Percentiles rank a stretch among this genome's conserved stretches.
These are phyloP conservation scores for Phalacrocorax pelagicus DNA, from an alignment of 2,113 vertebrate species.

Conservation along the genomic window DNA sequence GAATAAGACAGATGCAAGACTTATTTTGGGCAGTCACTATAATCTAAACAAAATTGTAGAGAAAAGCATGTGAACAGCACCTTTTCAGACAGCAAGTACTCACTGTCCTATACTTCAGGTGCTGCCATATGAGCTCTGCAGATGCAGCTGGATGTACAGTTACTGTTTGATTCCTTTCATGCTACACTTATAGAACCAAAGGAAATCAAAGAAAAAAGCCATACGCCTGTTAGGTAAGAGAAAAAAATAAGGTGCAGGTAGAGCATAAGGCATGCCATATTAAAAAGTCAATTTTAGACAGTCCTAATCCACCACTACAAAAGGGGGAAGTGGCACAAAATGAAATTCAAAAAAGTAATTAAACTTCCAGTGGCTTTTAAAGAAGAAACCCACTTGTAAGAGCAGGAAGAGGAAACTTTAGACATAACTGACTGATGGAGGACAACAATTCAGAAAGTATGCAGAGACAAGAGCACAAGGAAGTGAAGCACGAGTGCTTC, in stretches of 20 bases:
- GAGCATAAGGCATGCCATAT: background rate
- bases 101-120: background rate
- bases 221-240: background rate
- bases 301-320: background rate
- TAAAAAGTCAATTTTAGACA: background rate
- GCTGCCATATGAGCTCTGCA: background rate
- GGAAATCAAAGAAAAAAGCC: background rate
- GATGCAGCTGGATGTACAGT: background rate
- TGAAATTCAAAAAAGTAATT: background rate
- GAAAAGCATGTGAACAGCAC: background rate
- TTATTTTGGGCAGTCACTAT: background rate
- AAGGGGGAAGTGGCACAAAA: background rate
- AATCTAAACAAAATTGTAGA: background rate
- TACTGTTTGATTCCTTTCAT: background rate
- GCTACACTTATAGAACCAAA: background rate
- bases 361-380: background rate
- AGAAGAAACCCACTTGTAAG: background rate
- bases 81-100: background rate
- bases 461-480: background rate
- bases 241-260: background rate
- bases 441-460: background rate
- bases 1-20: background rate
- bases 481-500: background rate
- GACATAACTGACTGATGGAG: background rate
- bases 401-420: background rate